A percentile compares a stretch with the other conserved stretches of the same genome.
These are phyloP conservation scores for Oligia strigilis DNA, from an alignment of 2,888 invertebrate genomes.

Conservation along the genomic window DNA sequence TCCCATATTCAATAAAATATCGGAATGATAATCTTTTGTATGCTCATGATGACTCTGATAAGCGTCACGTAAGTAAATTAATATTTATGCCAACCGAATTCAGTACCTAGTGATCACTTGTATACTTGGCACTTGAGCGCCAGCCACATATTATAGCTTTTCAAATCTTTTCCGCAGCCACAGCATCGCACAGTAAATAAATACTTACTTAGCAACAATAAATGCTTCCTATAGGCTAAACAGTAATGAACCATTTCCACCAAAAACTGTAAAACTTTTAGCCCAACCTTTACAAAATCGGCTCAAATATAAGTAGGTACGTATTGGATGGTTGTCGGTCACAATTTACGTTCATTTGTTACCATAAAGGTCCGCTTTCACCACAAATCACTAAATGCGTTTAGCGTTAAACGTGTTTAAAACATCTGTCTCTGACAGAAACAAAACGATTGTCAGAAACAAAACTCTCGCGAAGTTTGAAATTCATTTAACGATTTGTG, in stretches of 20 bases:
- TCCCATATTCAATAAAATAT: slow-evolving; percentile 5
- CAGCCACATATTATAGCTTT: neutral
- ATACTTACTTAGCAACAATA: too few species aligned
- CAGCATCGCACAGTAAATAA: neutral
- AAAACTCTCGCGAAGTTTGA: neutral
- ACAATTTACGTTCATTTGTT: neutral
- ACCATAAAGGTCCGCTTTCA: neutral
- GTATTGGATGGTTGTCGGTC: neutral
- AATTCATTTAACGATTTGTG: neutral
- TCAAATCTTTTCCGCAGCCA: neutral
- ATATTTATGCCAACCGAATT: neutral
- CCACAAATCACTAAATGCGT: neutral
- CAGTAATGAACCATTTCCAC: neutral
- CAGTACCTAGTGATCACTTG: too few species aligned
- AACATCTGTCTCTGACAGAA: neutral
- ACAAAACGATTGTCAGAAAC: neutral
- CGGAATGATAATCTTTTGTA: neutral
- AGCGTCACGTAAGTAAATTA: neutral
- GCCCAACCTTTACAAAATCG: neutral
- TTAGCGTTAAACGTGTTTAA: neutral
- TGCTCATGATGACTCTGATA: slow-evolving; percentile 8
- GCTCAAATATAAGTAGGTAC: neutral
- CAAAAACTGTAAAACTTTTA: neutral
- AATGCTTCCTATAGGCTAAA: neutral
- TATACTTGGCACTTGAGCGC: too few species aligned